Evolutionary conservation across 1,140 invertebrate genomes (phyloP).

Genomic region (Chrysopa pallens): DNA sequence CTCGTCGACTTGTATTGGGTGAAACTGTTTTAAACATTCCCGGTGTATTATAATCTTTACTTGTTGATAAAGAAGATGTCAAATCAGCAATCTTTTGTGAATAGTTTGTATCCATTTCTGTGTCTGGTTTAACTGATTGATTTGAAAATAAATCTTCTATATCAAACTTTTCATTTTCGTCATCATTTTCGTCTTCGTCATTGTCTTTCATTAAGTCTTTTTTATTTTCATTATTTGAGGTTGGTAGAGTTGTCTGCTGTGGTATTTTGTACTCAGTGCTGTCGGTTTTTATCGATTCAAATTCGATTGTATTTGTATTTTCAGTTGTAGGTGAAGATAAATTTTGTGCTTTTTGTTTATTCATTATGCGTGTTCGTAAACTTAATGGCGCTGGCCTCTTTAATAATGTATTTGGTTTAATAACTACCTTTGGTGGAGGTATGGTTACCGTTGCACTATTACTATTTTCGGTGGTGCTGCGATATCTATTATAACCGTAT

Average conservation of each 20-base stretch:
- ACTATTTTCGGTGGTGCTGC: slow-evolving; percentile 9
- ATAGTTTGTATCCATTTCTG: slow-evolving; percentile 17
- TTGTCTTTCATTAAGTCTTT: slow-evolving; percentile 7
- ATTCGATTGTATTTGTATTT: background rate
- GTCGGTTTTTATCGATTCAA: background rate
- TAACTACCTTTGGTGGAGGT: slow-evolving; percentile 13
- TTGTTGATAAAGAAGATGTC: slow-evolving; percentile 27
- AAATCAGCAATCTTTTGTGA: slow-evolving; percentile 37
- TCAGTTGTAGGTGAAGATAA: slow-evolving; percentile 2
- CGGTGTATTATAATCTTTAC: slow-evolving; percentile 35
- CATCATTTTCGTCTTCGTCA: slow-evolving; percentile 12
- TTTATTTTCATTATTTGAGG: slow-evolving; percentile 1
- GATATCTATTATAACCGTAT: slow-evolving; percentile 1
- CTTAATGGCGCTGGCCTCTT: slow-evolving; percentile 12
- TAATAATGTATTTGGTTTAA: slow-evolving; percentile 15
- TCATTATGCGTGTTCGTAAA: slow-evolving; percentile 14
- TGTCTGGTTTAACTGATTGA: too few relatives aligned
- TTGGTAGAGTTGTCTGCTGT: background rate
- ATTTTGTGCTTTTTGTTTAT: slow-evolving; percentile 11
- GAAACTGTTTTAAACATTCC: slow-evolving; percentile 31
- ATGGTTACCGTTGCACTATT: slow-evolving; percentile 2
- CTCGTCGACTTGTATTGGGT: slow-evolving; percentile 22
- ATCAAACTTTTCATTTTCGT: too few relatives aligned
- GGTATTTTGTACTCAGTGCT: background rate
- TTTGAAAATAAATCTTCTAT: too few relatives aligned